phyloP scores from a whole-genome alignment of 1,140 invertebrate genomes.

The Vollenhovia emeryi region DNA sequence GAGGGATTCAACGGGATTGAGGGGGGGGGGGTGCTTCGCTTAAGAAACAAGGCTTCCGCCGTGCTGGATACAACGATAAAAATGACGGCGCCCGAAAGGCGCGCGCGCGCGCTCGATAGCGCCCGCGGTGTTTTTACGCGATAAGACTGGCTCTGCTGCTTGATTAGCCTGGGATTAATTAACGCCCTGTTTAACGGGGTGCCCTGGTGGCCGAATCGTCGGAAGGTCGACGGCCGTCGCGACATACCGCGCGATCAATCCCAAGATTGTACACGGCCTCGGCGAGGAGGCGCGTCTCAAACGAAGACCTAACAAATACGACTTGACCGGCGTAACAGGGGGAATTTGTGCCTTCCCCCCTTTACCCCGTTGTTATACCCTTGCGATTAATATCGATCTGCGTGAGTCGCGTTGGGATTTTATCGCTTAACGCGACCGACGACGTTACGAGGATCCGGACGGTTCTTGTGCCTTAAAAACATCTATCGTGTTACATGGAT shows the following conservation, averaged over 20 bases:
- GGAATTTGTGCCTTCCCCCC: neutral
- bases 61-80: constrained; percentile 62
- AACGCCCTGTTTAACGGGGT: constrained; percentile 57
- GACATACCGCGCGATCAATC: constrained; percentile 19
- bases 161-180: constrained; percentile 58
- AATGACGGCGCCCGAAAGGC: constrained; percentile 53
- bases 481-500: constrained; percentile 54
- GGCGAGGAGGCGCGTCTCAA: neutral
- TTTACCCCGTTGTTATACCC: neutral
- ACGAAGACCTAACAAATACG: constrained; percentile 16
- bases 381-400: constrained; percentile 2
- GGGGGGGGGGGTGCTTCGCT: constrained; percentile 37
- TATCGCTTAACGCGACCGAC: constrained; percentile 33
- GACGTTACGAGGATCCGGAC: constrained; percentile 13
- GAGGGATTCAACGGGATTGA: neutral
- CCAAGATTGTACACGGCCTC: neutral
- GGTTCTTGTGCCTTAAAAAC: constrained; percentile 51
- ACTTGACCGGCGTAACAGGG: constrained; percentile 8
- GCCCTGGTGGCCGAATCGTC: constrained; percentile 26
- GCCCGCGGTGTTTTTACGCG: constrained; percentile 62
- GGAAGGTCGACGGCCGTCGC: constrained; percentile 43
- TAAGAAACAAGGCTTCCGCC: constrained; percentile 67
- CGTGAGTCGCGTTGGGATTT: neutral
- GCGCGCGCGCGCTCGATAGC: constrained; percentile 52
- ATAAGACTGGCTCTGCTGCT: constrained; percentile 65